Evolutionary conservation across 1,140 invertebrate species (phyloP).

Genomic region (Trichonephila clavata): DNA sequence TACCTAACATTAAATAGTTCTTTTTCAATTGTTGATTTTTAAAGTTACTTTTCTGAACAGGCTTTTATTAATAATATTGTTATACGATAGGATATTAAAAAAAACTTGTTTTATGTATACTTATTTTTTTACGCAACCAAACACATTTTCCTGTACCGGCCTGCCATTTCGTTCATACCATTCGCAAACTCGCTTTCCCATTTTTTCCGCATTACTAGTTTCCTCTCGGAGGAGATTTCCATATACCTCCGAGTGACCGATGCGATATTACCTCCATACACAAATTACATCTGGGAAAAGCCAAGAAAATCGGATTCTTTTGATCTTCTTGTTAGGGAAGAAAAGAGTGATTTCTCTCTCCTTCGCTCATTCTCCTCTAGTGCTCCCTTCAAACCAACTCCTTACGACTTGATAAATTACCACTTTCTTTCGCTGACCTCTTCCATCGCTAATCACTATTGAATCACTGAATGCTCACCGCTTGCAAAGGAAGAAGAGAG

Average conservation of each 20-base stretch:
- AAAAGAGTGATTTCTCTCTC: slow-evolving; percentile 11
- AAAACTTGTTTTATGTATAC: too few species aligned
- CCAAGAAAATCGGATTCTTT: slow-evolving; percentile 13
- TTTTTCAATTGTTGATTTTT: too few species aligned
- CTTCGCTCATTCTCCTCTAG: background rate
- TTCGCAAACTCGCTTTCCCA: background rate
- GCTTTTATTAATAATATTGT: too few species aligned
- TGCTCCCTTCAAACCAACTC: slow-evolving; percentile 39
- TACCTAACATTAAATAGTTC: too few species aligned
- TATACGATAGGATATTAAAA: too few species aligned
- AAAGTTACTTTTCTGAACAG: too few species aligned
- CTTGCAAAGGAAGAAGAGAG: background rate
- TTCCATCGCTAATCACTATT: slow-evolving; percentile 57
- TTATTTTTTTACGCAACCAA: too few species aligned
- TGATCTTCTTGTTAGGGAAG: slow-evolving; percentile 15
- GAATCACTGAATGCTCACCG: slow-evolving; percentile 49
- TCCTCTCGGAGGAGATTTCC: background rate
- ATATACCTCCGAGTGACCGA: background rate
- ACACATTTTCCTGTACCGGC: too few species aligned
- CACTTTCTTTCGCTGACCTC: slow-evolving; percentile 56
- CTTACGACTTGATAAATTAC: slow-evolving; percentile 55
- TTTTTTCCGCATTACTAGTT: background rate
- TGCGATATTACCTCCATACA: slow-evolving; percentile 13
- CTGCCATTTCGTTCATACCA: too few species aligned
- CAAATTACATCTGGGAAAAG: background rate